Conservation (phyloP, 2,888 invertebrate species). For the Dilophus febrilis region DNA sequence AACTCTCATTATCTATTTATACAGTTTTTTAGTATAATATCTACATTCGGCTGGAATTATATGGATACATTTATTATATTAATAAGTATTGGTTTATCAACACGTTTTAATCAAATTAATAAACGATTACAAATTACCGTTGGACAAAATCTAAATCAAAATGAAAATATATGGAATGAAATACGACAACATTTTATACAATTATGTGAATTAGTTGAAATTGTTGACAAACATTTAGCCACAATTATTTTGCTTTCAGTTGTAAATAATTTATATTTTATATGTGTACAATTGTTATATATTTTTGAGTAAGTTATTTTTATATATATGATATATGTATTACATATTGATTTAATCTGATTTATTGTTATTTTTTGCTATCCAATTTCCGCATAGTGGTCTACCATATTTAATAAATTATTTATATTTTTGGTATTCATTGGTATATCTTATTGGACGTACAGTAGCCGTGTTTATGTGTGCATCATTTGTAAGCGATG, state of each 20-base stretch:
- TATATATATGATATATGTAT: no score
- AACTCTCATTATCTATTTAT: not conserved
- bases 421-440: constrained; percentile 31
- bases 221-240: constrained; percentile 25
- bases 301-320: constrained; percentile 16
- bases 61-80: constrained; percentile 46
- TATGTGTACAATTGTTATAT: constrained; percentile 31
- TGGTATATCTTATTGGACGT: constrained; percentile 29
- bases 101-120: constrained; percentile 40
- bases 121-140: constrained; percentile 22
- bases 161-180: constrained; percentile 30
- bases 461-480: constrained; percentile 29
- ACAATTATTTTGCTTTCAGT: constrained; percentile 28
- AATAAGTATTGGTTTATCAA: constrained; percentile 40
- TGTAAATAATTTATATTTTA: constrained; percentile 31
- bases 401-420: constrained; percentile 11
- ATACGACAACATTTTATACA: constrained; percentile 28
- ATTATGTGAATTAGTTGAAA: constrained; percentile 24
- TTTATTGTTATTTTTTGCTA: not conserved
- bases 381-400: not conserved
- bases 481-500: constrained; percentile 32
- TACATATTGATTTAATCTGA: not conserved
- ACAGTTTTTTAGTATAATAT: constrained; percentile 12
- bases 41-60: constrained; percentile 48
- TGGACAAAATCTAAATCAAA: constrained; percentile 27